Conservation (phyloP, 2,113 vertebrate species). For the Hystrix cristata region DNA sequence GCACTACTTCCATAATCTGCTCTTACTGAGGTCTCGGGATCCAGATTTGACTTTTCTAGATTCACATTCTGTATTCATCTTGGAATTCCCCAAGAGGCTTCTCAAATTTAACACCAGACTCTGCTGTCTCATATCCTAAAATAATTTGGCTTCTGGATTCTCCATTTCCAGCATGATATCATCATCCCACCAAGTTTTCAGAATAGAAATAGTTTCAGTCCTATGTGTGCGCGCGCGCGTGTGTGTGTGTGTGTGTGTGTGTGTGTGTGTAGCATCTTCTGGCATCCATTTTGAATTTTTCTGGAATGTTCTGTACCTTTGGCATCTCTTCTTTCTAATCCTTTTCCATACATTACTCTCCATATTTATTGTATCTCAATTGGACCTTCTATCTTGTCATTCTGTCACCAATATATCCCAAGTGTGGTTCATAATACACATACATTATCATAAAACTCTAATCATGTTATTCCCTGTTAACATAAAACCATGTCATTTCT, state of each 20-base stretch:
- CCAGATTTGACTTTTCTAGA: background rate
- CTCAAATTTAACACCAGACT: slow-evolving; percentile 25
- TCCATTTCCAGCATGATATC: background rate
- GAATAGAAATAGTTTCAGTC: slow-evolving; percentile 1
- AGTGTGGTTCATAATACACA: background rate
- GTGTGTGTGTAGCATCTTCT: background rate
- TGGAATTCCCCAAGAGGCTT: slow-evolving; percentile 2
- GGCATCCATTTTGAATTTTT: slow-evolving; percentile 37
- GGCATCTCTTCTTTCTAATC: background rate
- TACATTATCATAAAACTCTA: slow-evolving; percentile 33
- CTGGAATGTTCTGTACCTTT: background rate
- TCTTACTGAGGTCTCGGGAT: background rate
- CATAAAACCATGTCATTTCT: background rate
- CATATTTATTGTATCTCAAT: background rate
- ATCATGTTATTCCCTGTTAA: background rate
- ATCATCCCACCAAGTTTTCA: background rate
- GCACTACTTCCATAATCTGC: background rate
- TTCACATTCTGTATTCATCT: background rate
- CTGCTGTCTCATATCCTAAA: background rate
- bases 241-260: too few relatives aligned
- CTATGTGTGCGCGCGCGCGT: background rate
- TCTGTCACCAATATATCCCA: slow-evolving; percentile 23
- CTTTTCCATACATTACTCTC: background rate
- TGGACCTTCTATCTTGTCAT: background rate
- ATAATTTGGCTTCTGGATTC: slow-evolving; percentile 8